Base-by-base conservation (phyloP, 2,888 invertebrate genomes). In the Germaria angustata region DNA sequence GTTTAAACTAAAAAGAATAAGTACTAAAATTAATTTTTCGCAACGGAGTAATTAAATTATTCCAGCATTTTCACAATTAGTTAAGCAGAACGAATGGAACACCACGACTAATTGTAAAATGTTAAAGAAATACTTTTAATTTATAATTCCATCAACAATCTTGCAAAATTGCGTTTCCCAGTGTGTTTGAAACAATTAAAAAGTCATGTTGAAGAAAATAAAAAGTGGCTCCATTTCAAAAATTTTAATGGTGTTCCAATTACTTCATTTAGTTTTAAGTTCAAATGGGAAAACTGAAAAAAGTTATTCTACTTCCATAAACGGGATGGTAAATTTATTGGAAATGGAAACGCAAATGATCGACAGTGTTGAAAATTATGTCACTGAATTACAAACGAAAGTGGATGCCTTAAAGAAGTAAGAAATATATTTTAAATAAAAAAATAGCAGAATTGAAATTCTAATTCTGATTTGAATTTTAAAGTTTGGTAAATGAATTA, bases 261-360 rank as follows among this genome's bases (percentile, higher is more conserved):
- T 53, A 24, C 9, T 53, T n/a, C 41, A 39, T 24, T 69, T 53
- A 24, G 69, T 44, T 53, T n/a, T n/a, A 6, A 63, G 63, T 51
- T 44, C 66, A 34, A 57, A 36, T 36, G 59, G 44, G 15, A 69
- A 51, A 17, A 72, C 44, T 3, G 87, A 88, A 55, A 82, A 84
- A 49, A 88, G 88, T 63, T 85, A 88, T 51, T 85, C 87, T 72
- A 89, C 88, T 9, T 89, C 90, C n/a, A 86, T 89, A 72, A 86
- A 86, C 2, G 89, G 87, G 20, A 86, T 90, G 88, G 88, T 85
- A n/a, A 68, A 87, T 5, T 76, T 89, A 34, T 63, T 90, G 32
- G 80, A 86, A 8, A 39, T 87, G 66, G 89, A 89, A 77, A 39
- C 59, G 6, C 28, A 81, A 2, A 83, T 90, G 22, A 87, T 90